Percentiles rank a stretch among this genome's conserved stretches.
These are phyloP conservation scores for Drosophila longiperda DNA, from an alignment of 2,888 invertebrate genomes.

Conservation along the genomic window DNA sequence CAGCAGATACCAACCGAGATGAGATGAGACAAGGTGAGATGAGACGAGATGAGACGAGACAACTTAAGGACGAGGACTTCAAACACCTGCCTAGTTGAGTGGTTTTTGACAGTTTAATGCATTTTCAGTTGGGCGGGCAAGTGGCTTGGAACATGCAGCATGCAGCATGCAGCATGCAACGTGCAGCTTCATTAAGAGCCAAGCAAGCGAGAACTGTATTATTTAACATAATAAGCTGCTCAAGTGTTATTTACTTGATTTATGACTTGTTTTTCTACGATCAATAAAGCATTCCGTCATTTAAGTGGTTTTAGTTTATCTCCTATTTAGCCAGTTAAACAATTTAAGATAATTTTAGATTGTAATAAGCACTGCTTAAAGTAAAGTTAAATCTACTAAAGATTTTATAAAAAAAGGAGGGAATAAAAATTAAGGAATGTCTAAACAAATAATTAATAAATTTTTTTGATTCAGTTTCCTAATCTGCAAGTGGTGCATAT, in stretches of 20 bases:
- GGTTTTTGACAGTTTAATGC: slow-evolving; percentile 17
- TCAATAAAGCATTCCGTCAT: not conserved
- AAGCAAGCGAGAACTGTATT: slow-evolving; percentile 15
- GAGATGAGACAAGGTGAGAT: not conserved
- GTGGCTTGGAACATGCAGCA: slow-evolving; percentile 25
- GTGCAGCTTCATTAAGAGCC: slow-evolving; percentile 27
- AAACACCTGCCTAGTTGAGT: slow-evolving; percentile 1
- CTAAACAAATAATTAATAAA: not conserved
- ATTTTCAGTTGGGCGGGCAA: slow-evolving; percentile 5
- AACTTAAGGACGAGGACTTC: not conserved
- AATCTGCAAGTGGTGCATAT: not conserved
- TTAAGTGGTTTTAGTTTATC: not conserved
- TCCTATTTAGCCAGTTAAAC: not conserved
- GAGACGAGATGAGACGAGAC: not conserved
- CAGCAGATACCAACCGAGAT: slow-evolving; percentile 22
- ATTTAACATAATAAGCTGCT: slow-evolving; percentile 31
- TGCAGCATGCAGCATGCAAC: not conserved
- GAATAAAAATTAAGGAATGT: too few relatives aligned
- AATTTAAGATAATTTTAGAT: not conserved
- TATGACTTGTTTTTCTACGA: not conserved
- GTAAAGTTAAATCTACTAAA: too few relatives aligned
- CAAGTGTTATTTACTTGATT: not conserved
- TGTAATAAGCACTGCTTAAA: not conserved
- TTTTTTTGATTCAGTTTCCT: not conserved
- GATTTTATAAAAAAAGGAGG: too few relatives aligned